Evolutionary conservation across 2,888 invertebrate species (phyloP), one percentile per base, ranked within the genome.

Genomic region (Chaetogeoica ovagalla): DNA sequence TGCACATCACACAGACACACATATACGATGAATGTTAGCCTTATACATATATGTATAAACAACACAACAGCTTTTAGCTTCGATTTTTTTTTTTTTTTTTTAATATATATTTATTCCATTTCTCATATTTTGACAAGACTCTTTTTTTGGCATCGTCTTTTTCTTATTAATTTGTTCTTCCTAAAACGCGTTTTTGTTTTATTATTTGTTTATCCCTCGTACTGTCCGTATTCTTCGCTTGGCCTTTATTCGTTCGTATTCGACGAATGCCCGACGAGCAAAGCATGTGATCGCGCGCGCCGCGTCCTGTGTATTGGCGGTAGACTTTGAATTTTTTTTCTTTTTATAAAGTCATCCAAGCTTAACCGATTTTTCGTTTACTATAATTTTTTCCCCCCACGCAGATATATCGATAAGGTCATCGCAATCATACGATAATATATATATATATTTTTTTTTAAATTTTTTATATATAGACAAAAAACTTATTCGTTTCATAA

Each of bases 11-110:
- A 37, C 55, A 70, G 11, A 70, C 71, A 55, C 30, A 55, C 30
- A 37, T 52, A 37, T 39, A 63, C n/a, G 30, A 2, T 1, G 30
- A 30, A 30, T 30, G 30, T 30, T 30, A 1, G 30, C 30, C 43
- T 9, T 11, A 43, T 43, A 43, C 43, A 43, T 11, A 4, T 11
- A 71, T n/a, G n/a, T 9, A 60, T 19, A 7, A 60, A 71, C 23
- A 2, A 72, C 23, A 30, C 59, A 9, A 66, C 75, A 23, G 75
- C 43, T 75, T 75, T 75, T 57, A 57, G 66, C 65, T 75, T n/a
- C n/a, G n/a, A n/a, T n/a, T n/a, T n/a, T n/a, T n/a, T n/a, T n/a
- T n/a, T n/a, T n/a, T n/a, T 60, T 21, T 60, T 37, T 71, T 48
- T 30, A 30, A 30, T 48, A 48, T 48, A 48, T 70, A 57, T 74